Evolutionary conservation across 2,113 vertebrate genomes (phyloP), one percentile per base, ranked within the genome.

Genomic region (Anolis carolinensis): DNA sequence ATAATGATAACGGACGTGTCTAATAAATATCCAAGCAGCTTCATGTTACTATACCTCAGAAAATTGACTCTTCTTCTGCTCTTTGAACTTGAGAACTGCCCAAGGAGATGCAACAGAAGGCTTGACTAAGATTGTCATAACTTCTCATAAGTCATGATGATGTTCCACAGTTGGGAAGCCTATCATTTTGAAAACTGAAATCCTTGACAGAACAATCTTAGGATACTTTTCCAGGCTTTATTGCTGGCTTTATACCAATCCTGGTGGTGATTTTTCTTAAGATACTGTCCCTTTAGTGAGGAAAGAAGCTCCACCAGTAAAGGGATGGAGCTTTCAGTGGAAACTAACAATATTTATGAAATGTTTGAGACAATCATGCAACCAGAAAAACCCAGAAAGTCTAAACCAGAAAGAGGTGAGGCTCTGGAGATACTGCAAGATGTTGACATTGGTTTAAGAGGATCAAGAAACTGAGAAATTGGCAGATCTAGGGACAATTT

Each of bases 21-120:
- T 82, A 81, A 87, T 30, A 87, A 94, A 89, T 91, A 84, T 0
- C 0, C 2, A n/a, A 5, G 11, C 50, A 77, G 76, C 87, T 36
- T 82, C 65, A 59, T 67, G 71, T 7, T 63, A 1, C 0, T 62
- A 36, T 70, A 32, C 36, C 73, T 86, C 6, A 18, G n/a, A 1
- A 77, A 27, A 25, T 36, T 21, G 59, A 80, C 30, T n/a, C n/a
- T 55, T 59, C n/a, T 44, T 32, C 32, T 30, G 14, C n/a, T 34
- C 34, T 73, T 77, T 34, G 39, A 77, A 77, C 13, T 34, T 30
- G 50, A 32, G 44, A 71, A 52, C 30, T 67, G 30, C 65, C 18
- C 30, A 76, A 11, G n/a, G 21, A 32, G 14, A 13, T 32, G 1
- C 50, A 3, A 32, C 27, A 55, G 52, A 59, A 62, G n/a, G 27